Evolutionary conservation across 2,113 vertebrate species (phyloP).

Genomic region (Tupaia chinensis): DNA sequence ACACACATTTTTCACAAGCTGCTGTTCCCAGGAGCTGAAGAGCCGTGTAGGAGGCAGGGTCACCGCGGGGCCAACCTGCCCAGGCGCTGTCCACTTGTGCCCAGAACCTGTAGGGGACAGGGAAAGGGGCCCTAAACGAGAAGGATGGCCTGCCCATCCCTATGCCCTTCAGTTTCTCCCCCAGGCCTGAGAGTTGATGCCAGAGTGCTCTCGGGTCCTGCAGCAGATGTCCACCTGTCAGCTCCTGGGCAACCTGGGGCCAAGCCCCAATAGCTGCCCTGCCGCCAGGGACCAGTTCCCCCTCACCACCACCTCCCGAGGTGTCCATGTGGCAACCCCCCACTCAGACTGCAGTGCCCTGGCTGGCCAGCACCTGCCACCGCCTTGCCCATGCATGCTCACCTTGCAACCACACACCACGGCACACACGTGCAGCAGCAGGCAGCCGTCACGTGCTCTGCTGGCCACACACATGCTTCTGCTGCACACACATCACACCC

Average conservation of each 20-base stretch:
- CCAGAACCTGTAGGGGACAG: background rate
- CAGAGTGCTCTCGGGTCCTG: background rate
- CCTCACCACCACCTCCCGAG: background rate
- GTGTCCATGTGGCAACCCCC: background rate
- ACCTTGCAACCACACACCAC: slow-evolving; percentile 1
- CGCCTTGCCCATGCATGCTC: background rate
- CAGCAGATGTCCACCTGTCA: background rate
- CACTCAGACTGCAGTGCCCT: background rate
- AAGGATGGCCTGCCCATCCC: background rate
- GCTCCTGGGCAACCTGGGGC: background rate
- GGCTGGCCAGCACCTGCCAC: background rate
- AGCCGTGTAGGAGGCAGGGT: slow-evolving; percentile 28
- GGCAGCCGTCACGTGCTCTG: background rate
- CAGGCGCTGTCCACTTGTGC: slow-evolving; percentile 2
- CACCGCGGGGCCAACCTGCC: slow-evolving; percentile 51
- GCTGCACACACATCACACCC: background rate
- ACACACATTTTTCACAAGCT: slow-evolving; percentile 47
- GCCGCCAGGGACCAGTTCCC: background rate
- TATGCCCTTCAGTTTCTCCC: background rate
- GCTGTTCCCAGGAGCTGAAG: slow-evolving; percentile 46
- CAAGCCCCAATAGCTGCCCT: slow-evolving; percentile 65
- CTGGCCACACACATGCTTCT: background rate
- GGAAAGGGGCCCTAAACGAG: background rate
- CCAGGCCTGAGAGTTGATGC: background rate
- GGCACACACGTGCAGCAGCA: background rate